phyloP scores from a whole-genome alignment of 2,797 vertebrate genomes.

The Neopelma chrysocephalum region DNA sequence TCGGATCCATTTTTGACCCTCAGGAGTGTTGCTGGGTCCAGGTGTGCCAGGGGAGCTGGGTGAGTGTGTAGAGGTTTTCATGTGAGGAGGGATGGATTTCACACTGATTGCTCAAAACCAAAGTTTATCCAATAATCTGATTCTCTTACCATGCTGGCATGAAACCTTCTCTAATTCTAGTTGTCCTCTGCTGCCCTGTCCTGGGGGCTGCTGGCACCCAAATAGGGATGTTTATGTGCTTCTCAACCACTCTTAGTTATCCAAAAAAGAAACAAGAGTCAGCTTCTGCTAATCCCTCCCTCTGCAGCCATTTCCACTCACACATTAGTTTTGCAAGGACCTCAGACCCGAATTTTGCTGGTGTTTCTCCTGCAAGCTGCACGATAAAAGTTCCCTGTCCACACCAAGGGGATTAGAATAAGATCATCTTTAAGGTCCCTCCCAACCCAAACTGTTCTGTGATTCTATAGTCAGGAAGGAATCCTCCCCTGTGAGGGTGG shows the following conservation, averaged over 20 bases:
- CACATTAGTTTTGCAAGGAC: no score
- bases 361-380: background rate
- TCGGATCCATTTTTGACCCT: fast-evolving
- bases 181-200: background rate
- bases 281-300: background rate
- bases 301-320: background rate
- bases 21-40: background rate
- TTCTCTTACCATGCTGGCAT: fast-evolving
- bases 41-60: background rate
- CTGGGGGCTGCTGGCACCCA: fast-evolving
- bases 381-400: background rate
- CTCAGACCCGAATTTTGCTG: background rate
- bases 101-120: background rate
- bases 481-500: background rate
- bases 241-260: background rate
- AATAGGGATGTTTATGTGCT: background rate
- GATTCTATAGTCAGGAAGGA: background rate
- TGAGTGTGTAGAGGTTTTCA: no score
- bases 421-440: background rate
- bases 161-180: background rate
- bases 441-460: background rate
- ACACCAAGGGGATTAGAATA: background rate
- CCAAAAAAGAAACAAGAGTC: fast-evolving
- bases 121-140: background rate
- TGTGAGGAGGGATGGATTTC: background rate